phyloP scores from a whole-genome alignment of 1,140 invertebrate genomes.

The Drosophila navojoa region DNA sequence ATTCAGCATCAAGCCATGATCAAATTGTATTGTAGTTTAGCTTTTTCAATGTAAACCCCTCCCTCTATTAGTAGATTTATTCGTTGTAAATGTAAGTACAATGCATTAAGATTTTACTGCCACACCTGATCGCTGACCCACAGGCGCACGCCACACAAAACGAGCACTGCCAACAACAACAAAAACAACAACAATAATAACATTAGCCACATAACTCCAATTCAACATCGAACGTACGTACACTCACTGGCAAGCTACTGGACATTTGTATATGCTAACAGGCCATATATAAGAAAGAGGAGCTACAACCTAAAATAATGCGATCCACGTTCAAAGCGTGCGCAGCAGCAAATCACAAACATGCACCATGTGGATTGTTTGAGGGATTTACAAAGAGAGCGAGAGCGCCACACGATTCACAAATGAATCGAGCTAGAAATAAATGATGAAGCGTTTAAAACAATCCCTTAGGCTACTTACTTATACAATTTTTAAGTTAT shows the following conservation, averaged over 20 bases:
- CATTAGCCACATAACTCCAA: slow-evolving; percentile 6
- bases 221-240: slow-evolving; percentile 5
- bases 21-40: slow-evolving; percentile 70
- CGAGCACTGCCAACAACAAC: slow-evolving; percentile 23
- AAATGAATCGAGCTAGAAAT: slow-evolving; percentile 10
- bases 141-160: slow-evolving; percentile 16
- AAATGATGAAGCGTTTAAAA: neutral
- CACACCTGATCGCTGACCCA: slow-evolving; percentile 12
- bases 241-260: slow-evolving; percentile 39
- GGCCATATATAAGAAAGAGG: slow-evolving; percentile 60
- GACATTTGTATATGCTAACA: slow-evolving; percentile 62
- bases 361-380: slow-evolving; percentile 2
- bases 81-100: slow-evolving; percentile 38
- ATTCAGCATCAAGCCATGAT: slow-evolving; percentile 54
- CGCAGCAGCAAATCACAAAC: slow-evolving; percentile 37
- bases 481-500: slow-evolving; percentile 27
- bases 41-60: slow-evolving; percentile 43
- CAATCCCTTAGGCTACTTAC: slow-evolving; percentile 34
- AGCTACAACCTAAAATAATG: slow-evolving; percentile 25
- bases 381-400: neutral
- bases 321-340: slow-evolving; percentile 42
- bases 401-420: slow-evolving; percentile 16
- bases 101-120: slow-evolving; percentile 29
- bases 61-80: slow-evolving; percentile 38
- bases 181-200: slow-evolving; percentile 6